Conservation (phyloP, 2,888 invertebrate genomes). For the Euplexia lucipara region DNA sequence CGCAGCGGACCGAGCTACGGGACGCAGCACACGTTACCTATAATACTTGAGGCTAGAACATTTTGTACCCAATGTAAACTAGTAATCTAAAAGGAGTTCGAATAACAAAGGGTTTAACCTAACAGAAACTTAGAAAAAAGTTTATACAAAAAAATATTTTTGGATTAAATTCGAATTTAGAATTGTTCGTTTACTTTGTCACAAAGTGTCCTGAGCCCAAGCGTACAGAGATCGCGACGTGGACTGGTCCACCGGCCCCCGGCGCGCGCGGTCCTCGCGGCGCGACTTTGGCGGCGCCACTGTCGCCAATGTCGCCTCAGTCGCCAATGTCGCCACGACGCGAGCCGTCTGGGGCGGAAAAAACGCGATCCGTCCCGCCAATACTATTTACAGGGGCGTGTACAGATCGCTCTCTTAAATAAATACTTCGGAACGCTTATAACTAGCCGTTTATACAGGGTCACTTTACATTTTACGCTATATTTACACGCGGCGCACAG, state of each 20-base stretch:
- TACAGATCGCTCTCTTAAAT: conserved; percentile 85
- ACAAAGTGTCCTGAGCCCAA: conserved; percentile 46
- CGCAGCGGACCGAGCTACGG: conserved; percentile 80
- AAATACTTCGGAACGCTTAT: conserved; percentile 90
- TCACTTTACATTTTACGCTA: conserved; percentile 90
- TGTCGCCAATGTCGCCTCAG: no score
- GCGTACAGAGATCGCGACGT: conserved; percentile 87
- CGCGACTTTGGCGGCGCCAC: conserved; percentile 24
- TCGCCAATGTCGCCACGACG: conserved; percentile 69
- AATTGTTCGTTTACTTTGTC: conserved; percentile 33
- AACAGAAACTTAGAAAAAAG: conserved; percentile 36
- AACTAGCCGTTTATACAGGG: conserved; percentile 89
- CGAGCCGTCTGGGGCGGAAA: conserved; percentile 81
- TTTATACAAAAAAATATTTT: conserved; percentile 35
- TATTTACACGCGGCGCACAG: conserved; percentile 91
- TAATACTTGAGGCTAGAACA: conserved; percentile 48
- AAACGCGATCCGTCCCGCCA: conserved; percentile 82
- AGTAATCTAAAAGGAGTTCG: conserved; percentile 26
- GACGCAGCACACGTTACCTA: conserved; percentile 81
- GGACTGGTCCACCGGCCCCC: conserved; percentile 84
- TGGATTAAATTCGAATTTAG: conserved; percentile 20
- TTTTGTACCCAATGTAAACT: conserved; percentile 54
- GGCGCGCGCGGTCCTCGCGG: conserved; percentile 76
- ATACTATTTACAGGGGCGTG: conserved; percentile 86
- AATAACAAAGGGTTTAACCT: conserved; percentile 20